Conservation (phyloP, 2,113 vertebrate species). For the Dipodomys ordii region DNA sequence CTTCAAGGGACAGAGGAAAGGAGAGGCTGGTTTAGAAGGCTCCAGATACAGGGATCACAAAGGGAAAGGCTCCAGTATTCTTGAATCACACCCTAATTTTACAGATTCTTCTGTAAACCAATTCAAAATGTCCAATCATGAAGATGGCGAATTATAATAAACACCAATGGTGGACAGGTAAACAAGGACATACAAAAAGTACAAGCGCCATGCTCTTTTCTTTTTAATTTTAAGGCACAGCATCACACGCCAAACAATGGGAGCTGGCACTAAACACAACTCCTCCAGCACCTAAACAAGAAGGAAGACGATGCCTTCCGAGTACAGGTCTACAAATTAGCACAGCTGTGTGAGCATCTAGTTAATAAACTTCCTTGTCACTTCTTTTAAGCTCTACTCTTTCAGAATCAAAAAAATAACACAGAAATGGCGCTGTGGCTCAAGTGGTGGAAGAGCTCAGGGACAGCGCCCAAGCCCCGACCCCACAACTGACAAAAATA, state of each 20-base stretch:
- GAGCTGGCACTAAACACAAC: not conserved
- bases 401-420: slow-evolving; percentile 2
- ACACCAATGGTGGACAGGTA: not conserved
- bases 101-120: not conserved
- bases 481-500: not conserved
- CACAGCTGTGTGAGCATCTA: not conserved
- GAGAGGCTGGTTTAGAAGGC: not conserved
- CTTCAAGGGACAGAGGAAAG: not conserved
- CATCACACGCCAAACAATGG: not conserved
- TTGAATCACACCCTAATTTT: not conserved
- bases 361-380: not conserved
- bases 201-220: not conserved
- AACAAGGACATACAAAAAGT: not conserved
- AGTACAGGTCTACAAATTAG: not conserved
- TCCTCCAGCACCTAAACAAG: not conserved
- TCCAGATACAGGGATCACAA: not conserved
- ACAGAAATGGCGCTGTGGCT: not conserved
- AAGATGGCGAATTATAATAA: not conserved
- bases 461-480: no score
- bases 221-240: not conserved
- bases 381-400: slow-evolving; percentile 14
- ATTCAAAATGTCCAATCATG: not conserved
- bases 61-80: not conserved
- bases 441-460: no score
- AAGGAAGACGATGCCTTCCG: not conserved